phyloP scores from a whole-genome alignment of 2,888 invertebrate species.

The Hirudinaria manillensis region DNA sequence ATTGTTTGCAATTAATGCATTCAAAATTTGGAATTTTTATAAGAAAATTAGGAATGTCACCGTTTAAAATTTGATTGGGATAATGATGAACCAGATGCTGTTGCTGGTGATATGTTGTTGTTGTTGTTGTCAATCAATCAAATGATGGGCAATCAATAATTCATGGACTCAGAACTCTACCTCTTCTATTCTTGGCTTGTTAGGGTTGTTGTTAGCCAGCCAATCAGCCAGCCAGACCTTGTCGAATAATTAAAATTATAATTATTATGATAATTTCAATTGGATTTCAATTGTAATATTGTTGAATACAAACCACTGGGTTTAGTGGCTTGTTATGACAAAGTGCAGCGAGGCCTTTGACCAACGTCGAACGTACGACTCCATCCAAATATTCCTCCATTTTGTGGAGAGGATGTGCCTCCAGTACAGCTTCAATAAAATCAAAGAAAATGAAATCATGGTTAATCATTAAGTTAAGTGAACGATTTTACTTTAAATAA shows the following conservation, averaged over 20 bases:
- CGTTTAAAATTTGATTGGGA: too few species aligned
- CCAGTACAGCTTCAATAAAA: background rate
- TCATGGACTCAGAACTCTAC: background rate
- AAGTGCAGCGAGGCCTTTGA: conserved; percentile 61
- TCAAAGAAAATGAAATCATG: background rate
- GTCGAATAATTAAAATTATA: background rate
- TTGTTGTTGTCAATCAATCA: too few species aligned
- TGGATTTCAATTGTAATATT: background rate
- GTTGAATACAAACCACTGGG: conserved; percentile 59
- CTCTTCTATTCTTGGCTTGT: conserved; percentile 58
- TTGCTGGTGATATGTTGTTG: too few species aligned
- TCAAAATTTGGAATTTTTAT: too few species aligned
- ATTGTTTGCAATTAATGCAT: too few species aligned
- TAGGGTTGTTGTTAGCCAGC: conserved; percentile 70
- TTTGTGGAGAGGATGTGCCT: background rate
- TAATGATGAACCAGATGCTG: too few species aligned
- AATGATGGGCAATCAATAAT: too few species aligned
- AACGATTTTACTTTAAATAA: background rate
- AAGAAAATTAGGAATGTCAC: too few species aligned
- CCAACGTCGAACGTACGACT: conserved; percentile 64
- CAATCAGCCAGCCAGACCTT: conserved; percentile 70
- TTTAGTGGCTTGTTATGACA: conserved; percentile 69
- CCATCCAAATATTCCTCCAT: conserved; percentile 65
- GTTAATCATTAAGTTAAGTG: background rate
- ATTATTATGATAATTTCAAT: too few species aligned